Base-by-base conservation (phyloP, 2,888 invertebrate species). In the Diarsia dahlii region DNA sequence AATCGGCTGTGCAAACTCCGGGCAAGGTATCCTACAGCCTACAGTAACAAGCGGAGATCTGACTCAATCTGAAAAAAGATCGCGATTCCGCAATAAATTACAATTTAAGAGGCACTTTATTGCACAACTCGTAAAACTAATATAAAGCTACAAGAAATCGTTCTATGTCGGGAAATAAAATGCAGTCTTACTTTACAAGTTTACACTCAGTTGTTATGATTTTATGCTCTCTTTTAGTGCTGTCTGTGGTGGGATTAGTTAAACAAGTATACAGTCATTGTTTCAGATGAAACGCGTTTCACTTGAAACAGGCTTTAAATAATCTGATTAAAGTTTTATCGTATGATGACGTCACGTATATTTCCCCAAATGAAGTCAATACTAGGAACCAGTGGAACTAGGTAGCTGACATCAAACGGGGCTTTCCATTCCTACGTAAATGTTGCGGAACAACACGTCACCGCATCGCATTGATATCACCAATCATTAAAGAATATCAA, bases 251-350 rank as follows among this genome's bases (percentile, higher is more conserved):
- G 70, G 48, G 63, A 18, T 54, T 20, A 52, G 54, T 15, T 15
- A 39, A 0, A 39, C 39, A 39, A 39, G 39, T 39, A 39, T 12
- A 65, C 58, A 69, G 20, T 45, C 75, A 66, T 46, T 56, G 68
- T 66, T 69, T 68, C 28, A 56, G 65, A 56, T 66, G 60, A 71
- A 74, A 64, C 48, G n/a, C 45, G 56, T 28, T 80, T 67, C 34
- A 48, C 50, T 67, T 66, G 66, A 70, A 72, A 48, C 63, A 63
- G 48, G 54, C 72, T 67, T 58, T 62, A 80, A 56, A 83, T 81
- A 74, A 71, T 75, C 70, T 71, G 78, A 81, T 75, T 74, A 73
- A 72, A 81, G 67, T 71, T 68, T 48, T 81, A 74, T 78, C 72
- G 68, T 46, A n/a, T 23, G 12, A 69, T 72, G 84, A 73, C 77